Conservation (phyloP, 2,797 vertebrate genomes). For the Ptychadena robeensis region DNA sequence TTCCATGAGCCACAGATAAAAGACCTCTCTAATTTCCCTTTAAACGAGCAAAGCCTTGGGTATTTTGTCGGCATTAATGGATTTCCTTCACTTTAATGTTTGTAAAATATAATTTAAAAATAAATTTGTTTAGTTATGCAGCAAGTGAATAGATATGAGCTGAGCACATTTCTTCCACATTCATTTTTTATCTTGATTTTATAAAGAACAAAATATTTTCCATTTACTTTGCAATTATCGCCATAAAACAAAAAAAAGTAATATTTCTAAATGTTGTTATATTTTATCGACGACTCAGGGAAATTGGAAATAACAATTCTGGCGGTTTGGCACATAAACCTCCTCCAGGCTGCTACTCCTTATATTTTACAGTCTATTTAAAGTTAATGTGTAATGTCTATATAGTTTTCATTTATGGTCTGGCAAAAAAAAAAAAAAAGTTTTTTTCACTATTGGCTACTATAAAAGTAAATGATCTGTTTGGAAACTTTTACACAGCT, state of each 20-base stretch:
- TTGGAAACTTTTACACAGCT: no score
- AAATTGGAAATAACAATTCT: not conserved
- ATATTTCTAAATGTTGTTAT: not conserved
- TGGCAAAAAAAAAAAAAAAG: not conserved
- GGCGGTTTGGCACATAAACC: not conserved
- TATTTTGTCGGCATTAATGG: constrained; percentile 34
- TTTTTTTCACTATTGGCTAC: no score
- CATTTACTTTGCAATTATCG: not conserved
- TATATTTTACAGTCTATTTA: not conserved
- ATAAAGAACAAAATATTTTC: not conserved
- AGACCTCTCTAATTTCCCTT: constrained; percentile 41
- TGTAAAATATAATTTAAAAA: constrained; percentile 23
- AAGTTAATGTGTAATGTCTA: not conserved
- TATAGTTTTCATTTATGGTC: not conserved
- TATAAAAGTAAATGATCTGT: not conserved
- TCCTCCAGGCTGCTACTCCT: no score
- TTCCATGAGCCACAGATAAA: constrained; percentile 51
- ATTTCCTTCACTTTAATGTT: constrained; percentile 34
- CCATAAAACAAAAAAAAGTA: not conserved
- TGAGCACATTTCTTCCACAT: not conserved
- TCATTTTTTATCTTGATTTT: not conserved
- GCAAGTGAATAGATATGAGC: not conserved
- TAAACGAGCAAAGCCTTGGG: constrained; percentile 38
- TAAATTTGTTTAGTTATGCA: constrained; percentile 62
- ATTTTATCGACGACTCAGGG: not conserved